phyloP scores from a whole-genome alignment of 53 echinoderm and acorn worm genomes.

The Henricia sp. region DNA sequence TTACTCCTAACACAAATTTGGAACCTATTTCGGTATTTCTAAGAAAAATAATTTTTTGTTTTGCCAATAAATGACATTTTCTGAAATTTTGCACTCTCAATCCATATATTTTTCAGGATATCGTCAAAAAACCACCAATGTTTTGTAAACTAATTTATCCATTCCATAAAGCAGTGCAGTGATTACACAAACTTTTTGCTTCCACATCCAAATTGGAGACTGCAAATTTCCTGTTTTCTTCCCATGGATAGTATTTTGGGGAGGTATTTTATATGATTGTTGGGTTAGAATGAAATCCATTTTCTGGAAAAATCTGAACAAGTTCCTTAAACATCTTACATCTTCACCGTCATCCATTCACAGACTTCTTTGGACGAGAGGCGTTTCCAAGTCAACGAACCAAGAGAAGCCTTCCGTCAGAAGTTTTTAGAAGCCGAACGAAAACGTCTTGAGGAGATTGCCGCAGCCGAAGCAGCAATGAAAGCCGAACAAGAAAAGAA shows the following conservation, averaged over 20 bases:
- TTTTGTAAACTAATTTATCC: no score
- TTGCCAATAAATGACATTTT: not conserved
- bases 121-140: not conserved
- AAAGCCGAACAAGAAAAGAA: slow-evolving; percentile 91
- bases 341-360: not conserved
- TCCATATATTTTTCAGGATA: no score
- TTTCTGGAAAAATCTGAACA: no score
- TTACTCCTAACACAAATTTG: not conserved
- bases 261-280: no score
- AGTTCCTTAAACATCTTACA: no score
- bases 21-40: not conserved
- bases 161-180: no score
- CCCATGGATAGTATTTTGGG: no score
- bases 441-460: slow-evolving; percentile 92
- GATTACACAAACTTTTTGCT: no score
- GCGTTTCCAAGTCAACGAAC: slow-evolving; percentile 76
- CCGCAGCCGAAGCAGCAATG: slow-evolving; percentile 88
- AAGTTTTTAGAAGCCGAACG: slow-evolving; percentile 95
- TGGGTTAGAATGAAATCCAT: no score
- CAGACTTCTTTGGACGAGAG: slow-evolving; percentile 83
- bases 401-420: slow-evolving; percentile 93
- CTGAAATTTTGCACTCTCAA: no score
- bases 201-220: no score
- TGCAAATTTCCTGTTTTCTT: no score
- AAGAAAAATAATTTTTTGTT: not conserved